Evolutionary conservation across 2,888 invertebrate species (phyloP), one percentile per base, ranked within the genome.

Genomic region (Acanthacorydalis orientalis): DNA sequence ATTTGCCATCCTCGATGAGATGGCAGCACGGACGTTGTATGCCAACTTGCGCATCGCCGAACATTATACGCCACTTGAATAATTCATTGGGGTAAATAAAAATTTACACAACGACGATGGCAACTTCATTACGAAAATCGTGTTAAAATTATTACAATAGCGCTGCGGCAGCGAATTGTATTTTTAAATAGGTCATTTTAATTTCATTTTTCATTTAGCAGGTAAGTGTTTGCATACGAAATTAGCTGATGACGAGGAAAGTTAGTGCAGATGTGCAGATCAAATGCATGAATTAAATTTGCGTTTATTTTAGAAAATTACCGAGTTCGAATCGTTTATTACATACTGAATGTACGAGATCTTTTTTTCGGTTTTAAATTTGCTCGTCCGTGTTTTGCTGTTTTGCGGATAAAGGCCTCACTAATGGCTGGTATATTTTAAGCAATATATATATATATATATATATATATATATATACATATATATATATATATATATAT

Each of bases 21-120:
- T 23, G 23, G 23, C 23, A 23, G 23, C 23, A 23, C 23, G 23
- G 23, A 23, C 23, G 23, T 23, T 6, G 23, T 23, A 23, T 6
- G 6, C 23, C 6, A n/a, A 23, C 23, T 23, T 23, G 23, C 23
- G 23, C 23, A 23, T 23, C 23, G 23, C n/a, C 11, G 39, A 8
- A 15, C 11, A 38, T 38, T 38, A 38, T 38, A 38, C 39, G 39
- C 39, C 16, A 31, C 12, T 31, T 42, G 42, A 42, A 42, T 42
- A 16, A 42, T 42, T 42, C 42, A 42, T 42, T 42, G 42, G 15
- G 15, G 42, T 15, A 38, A 31, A 42, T 42, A 42, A 42, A 42
- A 42, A 42, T 42, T 23, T 42, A 12, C 12, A 31, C 42, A 16
- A 42, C 42, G 23, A 42, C 42, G 31, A 11, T 37, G 37, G 37